Base-by-base conservation (phyloP, 2,113 vertebrate genomes). In the Eudyptes chrysolophus region DNA sequence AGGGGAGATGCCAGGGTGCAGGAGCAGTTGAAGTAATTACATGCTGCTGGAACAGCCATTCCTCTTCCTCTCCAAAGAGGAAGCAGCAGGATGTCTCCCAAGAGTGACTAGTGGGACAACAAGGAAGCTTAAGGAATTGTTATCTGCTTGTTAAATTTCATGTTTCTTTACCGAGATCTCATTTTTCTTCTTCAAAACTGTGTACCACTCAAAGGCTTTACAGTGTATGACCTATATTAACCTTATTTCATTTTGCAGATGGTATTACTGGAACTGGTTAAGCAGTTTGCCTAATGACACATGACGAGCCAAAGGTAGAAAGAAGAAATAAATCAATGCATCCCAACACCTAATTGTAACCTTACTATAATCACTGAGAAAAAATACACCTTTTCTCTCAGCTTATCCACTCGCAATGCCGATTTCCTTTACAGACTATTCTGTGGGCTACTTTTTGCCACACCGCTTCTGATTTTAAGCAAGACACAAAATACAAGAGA, bases 221-320 rank as follows among this genome's bases (percentile, higher is more conserved):
- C 21, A 36, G 44, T 13, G 18, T 25, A 9, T 51, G 49, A 52
- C 75, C 87, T 80, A 54, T 74, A 77, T 60, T 87, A 84, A 72
- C 65, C 77, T 94, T 36, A 71, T 44, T 89, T 82, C 26, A 44
- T 75, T 69, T 52, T 90, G 52, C 92, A 97, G 92, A 84, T 85
- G 84, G 66, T 49, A 74, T 60, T 64, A 25, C 44, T 52, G 44
- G 58, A 94, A 22, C 46, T 18, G 55, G 81, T 46, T 52, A 87
- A 75, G 61, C 70, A 82, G 44, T 68, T 52, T 92, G 77, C 84
- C 72, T 89, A 93, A 94, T 36, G 74, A 71, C 78, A 96, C 36
- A 6, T 4, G 70, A 54, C 2, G 3, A 84, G 34, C 8, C 61
- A 85, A 74, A 84, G 81, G 55, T 19, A 92, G 58, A 85, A 75